phyloP scores from a whole-genome alignment of 2,797 vertebrate species.

The Pangasius sanitwongsei region DNA sequence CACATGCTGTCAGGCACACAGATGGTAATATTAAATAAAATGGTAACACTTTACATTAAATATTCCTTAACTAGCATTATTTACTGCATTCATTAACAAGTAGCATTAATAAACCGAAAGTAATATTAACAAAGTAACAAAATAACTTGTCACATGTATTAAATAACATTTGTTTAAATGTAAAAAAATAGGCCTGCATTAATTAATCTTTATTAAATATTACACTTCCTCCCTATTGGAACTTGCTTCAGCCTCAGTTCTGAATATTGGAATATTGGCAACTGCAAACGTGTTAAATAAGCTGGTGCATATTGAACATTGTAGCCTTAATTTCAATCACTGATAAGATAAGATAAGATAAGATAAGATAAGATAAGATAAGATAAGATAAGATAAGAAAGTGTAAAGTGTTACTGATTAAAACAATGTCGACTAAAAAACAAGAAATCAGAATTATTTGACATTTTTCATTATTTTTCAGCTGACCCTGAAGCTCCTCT shows the following conservation, averaged over 20 bases:
- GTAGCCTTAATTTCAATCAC: neutral
- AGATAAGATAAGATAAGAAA: neutral
- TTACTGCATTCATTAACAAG: neutral
- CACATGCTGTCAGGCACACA: neutral
- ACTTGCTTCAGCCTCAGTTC: neutral
- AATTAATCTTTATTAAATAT: neutral
- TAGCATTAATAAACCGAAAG: neutral
- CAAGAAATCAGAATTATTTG: neutral
- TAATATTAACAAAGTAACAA: neutral
- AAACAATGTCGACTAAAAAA: neutral
- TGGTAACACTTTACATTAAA: neutral
- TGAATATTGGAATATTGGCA: neutral
- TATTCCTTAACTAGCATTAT: neutral
- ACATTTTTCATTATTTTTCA: neutral
- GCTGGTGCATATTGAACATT: neutral
- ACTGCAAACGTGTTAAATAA: neutral
- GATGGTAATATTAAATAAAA: conserved; percentile 3
- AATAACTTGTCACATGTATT: neutral
- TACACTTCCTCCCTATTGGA: neutral
- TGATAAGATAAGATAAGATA: neutral
- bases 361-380: neutral
- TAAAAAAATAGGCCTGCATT: neutral
- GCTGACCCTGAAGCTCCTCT: neutral
- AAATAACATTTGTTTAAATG: neutral
- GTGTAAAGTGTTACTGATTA: neutral